phyloP scores from a whole-genome alignment of 2,797 vertebrate genomes.

The Stomatorhinus walkeri region DNA sequence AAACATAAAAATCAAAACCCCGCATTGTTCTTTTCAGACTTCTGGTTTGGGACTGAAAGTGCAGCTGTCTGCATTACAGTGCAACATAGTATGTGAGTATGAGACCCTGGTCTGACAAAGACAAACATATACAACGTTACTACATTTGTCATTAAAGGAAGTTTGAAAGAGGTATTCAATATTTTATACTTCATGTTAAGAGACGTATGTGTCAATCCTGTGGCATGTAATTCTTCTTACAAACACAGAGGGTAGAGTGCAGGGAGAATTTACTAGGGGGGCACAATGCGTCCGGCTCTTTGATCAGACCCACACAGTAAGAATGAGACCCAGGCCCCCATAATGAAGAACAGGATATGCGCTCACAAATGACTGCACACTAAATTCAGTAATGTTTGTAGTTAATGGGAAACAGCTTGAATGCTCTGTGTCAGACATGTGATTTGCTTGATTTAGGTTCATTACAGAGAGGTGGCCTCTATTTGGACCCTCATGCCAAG shows the following conservation, averaged over 20 bases:
- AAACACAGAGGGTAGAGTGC: neutral
- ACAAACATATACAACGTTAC: neutral
- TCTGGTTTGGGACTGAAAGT: neutral
- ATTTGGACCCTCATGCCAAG: neutral
- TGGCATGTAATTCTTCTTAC: neutral
- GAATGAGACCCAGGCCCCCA: neutral
- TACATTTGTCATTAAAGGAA: neutral
- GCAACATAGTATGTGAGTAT: neutral
- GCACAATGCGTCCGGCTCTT: neutral
- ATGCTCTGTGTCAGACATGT: neutral
- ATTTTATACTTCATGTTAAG: neutral
- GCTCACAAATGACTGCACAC: conserved; percentile 11
- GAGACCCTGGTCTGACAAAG: neutral
- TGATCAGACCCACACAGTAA: conserved; percentile 10
- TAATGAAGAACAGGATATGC: conserved; percentile 5
- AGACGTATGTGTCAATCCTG: neutral
- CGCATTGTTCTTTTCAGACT: neutral
- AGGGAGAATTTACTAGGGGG: neutral
- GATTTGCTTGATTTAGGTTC: conserved; percentile 3
- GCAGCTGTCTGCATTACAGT: neutral
- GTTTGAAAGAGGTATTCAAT: neutral
- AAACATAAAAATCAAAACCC: neutral
- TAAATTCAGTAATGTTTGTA: conserved; percentile 9
- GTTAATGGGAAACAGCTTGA: conserved; percentile 19
- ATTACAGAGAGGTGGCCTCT: conserved; percentile 1